These are phyloP conservation scores for Druon quercuslanigerum DNA, from an alignment of 1,140 invertebrate genomes.

Conservation along the genomic window DNA sequence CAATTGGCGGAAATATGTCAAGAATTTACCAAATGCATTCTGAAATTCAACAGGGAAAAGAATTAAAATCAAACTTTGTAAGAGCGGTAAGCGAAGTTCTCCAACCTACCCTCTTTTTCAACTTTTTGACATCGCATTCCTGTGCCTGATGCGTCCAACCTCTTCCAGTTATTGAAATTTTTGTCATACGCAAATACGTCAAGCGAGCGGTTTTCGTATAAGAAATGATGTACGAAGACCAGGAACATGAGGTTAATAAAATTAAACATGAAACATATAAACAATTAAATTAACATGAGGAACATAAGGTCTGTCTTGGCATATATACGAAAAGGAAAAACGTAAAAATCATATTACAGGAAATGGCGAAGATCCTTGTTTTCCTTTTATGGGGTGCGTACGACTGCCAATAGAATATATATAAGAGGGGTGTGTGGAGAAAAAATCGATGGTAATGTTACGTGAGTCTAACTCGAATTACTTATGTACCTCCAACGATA, in stretches of 20 bases:
- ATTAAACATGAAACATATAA: no score
- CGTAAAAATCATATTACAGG: constrained; percentile 40
- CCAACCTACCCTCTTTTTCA: constrained; percentile 34
- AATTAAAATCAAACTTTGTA: neutral
- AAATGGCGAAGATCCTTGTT: constrained; percentile 49
- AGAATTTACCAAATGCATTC: neutral
- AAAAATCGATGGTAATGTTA: constrained; percentile 45
- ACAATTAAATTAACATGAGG: no score
- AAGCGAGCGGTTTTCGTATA: constrained; percentile 29
- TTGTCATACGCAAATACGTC: constrained; percentile 47
- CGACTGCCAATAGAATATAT: constrained; percentile 66
- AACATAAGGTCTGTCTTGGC: constrained; percentile 35
- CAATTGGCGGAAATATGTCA: neutral
- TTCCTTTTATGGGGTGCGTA: constrained; percentile 62
- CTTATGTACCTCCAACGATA: constrained; percentile 39
- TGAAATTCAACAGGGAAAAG: constrained; percentile 18
- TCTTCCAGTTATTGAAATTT: constrained; percentile 67
- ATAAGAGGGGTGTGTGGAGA: constrained; percentile 57
- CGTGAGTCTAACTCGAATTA: constrained; percentile 57
- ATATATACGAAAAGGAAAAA: constrained; percentile 40
- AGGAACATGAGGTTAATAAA: constrained; percentile 39
- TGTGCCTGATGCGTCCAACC: constrained; percentile 31
- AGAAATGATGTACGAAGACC: constrained; percentile 5
- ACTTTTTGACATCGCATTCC: constrained; percentile 41
- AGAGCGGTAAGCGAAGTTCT: constrained; percentile 14